These are phyloP conservation scores for Sarcoramphus papa DNA, from an alignment of 2,797 vertebrate genomes.

Conservation along the genomic window DNA sequence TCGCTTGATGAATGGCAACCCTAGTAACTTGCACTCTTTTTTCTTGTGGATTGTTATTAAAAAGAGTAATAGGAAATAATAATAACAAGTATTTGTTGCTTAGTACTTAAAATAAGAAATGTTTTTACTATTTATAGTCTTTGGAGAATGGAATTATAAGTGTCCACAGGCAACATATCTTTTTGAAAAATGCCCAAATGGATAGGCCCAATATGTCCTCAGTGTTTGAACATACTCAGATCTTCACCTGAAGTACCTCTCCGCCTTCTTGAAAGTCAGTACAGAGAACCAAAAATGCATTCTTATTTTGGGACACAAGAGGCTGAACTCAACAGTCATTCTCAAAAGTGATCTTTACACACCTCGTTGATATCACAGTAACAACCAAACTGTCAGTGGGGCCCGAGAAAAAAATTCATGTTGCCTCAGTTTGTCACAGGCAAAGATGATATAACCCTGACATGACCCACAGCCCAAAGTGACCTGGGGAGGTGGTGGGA, in stretches of 20 bases:
- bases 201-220: neutral
- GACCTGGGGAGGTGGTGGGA: accelerated
- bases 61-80: neutral
- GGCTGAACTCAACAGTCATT: neutral
- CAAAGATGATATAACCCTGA: neutral
- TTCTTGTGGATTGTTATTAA: neutral
- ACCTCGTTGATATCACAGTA: neutral
- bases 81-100: neutral
- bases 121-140: neutral
- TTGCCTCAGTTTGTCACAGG: neutral
- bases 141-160: neutral
- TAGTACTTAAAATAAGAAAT: neutral
- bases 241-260: neutral
- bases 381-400: neutral
- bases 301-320: neutral
- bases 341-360: neutral
- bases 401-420: neutral
- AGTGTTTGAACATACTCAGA: neutral
- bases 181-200: neutral
- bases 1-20: neutral
- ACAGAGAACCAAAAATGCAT: neutral
- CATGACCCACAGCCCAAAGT: neutral
- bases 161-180: neutral
- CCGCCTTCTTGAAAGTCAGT: neutral
- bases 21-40: neutral